Conservation (phyloP, 2,888 invertebrate species). For the Drosophila quinaria region DNA sequence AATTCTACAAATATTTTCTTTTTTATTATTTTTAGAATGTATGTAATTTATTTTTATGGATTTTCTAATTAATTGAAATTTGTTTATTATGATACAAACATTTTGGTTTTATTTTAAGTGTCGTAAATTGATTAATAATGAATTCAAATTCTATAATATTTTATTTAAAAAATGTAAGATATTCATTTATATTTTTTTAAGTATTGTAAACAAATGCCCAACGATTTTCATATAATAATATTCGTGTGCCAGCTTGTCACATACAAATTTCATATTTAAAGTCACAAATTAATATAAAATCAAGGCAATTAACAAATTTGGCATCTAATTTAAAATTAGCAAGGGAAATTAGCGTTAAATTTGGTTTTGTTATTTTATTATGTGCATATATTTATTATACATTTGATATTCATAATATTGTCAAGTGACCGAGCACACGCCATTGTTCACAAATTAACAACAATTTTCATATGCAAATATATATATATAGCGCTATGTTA, state of each 20-base stretch:
- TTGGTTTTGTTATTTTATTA: conserved; percentile 19
- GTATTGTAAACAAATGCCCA: background rate
- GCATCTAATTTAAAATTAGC: conserved; percentile 68
- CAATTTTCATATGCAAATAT: background rate
- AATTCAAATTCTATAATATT: no score
- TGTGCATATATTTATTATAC: conserved; percentile 9
- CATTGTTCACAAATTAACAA: conserved; percentile 40
- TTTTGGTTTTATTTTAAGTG: background rate
- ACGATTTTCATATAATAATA: no score
- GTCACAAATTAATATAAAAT: conserved; percentile 21
- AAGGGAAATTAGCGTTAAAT: conserved; percentile 62
- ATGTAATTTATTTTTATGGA: no score
- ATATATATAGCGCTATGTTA: conserved; percentile 2
- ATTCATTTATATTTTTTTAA: no score
- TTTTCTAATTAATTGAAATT: no score
- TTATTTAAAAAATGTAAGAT: no score
- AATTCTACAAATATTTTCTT: no score
- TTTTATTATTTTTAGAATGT: no score
- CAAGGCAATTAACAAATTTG: conserved; percentile 38
- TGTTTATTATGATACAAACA: background rate
- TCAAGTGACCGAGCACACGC: conserved; percentile 64
- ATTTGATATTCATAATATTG: conserved; percentile 31
- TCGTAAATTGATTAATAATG: no score
- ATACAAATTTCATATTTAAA: background rate
- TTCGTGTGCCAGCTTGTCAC: background rate